Conservation (phyloP, 2,888 invertebrate genomes). For the Theretra japonica region DNA sequence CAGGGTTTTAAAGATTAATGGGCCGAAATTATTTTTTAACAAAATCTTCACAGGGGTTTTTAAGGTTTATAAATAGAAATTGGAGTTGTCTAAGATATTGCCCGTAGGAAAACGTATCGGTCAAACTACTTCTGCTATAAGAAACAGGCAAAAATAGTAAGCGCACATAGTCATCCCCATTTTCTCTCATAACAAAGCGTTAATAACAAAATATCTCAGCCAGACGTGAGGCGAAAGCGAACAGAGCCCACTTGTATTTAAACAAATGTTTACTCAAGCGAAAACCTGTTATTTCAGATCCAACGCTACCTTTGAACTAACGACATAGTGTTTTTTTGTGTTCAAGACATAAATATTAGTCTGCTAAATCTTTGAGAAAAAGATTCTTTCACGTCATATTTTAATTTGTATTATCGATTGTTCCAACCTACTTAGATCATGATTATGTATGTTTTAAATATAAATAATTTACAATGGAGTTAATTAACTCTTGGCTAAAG, state of each 20-base stretch:
- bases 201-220: slow-evolving; percentile 2
- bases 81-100: no score
- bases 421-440: background rate
- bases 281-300: slow-evolving; percentile 2
- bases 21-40: no score
- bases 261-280: background rate
- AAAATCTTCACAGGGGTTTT: no score
- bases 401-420: no score
- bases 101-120: no score
- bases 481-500: background rate
- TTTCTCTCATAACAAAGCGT: background rate
- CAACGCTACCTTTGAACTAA: slow-evolving; percentile 2
- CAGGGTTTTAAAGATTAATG: no score
- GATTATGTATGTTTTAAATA: background rate
- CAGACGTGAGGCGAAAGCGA: background rate
- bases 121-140: background rate
- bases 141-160: background rate
- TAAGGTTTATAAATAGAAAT: no score
- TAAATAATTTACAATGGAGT: background rate
- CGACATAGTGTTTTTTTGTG: background rate
- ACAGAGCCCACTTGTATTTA: background rate
- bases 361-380: no score
- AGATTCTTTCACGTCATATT: no score
- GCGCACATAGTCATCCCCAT: background rate
- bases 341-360: no score